These are phyloP conservation scores for Melanaphis sacchari DNA, from an alignment of 1,140 invertebrate species.

Conservation along the genomic window DNA sequence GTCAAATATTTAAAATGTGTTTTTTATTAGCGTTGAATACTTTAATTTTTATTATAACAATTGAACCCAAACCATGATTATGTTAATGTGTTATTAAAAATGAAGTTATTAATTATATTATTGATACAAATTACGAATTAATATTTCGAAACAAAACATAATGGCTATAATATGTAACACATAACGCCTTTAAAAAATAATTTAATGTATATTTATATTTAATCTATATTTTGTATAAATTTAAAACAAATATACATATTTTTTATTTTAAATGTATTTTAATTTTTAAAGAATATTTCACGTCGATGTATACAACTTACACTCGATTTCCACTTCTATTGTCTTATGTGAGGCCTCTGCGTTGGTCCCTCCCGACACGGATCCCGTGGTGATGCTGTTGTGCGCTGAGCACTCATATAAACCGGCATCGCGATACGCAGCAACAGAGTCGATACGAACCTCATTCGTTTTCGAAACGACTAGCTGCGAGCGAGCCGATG, in stretches of 20 bases:
- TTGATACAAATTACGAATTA: background rate
- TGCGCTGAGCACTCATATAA: conserved; percentile 26
- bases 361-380: background rate
- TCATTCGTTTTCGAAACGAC: conserved; percentile 25
- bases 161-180: background rate
- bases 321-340: conserved; percentile 36
- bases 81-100: background rate
- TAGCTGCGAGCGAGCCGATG: background rate
- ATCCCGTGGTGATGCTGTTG: background rate
- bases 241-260: background rate
- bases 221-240: too few species aligned
- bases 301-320: background rate
- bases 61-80: background rate
- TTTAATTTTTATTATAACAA: background rate
- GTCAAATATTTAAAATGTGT: too few species aligned
- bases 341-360: background rate
- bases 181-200: background rate
- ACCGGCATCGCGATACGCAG: conserved; percentile 15
- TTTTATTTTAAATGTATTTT: background rate
- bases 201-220: too few species aligned
- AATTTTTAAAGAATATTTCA: background rate
- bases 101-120: background rate
- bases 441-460: conserved; percentile 11
- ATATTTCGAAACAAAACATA: background rate
- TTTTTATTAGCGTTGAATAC: background rate